Conservation (phyloP, 1,140 invertebrate species). For the Gryllus bimaculatus region DNA sequence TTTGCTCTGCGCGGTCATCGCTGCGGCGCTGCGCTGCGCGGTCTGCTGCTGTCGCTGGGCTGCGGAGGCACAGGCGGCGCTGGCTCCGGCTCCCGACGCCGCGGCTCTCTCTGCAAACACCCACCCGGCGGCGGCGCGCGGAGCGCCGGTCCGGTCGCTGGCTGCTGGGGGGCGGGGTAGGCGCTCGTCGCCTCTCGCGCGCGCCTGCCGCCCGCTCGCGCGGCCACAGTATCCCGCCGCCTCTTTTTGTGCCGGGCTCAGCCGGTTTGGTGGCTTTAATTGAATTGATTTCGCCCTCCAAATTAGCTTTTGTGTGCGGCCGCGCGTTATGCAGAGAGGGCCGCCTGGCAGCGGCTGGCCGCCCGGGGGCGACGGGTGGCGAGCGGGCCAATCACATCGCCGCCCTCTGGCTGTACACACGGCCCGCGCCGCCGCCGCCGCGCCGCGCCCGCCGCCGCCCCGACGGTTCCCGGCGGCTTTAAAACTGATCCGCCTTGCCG, state of each 20-base stretch:
- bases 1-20: constrained; percentile 2
- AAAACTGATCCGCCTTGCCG: background rate
- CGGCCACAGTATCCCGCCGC: background rate
- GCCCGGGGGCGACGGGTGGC: background rate
- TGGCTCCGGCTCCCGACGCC: no score
- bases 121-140: no score
- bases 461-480: background rate
- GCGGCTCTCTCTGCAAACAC: background rate
- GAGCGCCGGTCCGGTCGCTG: no score
- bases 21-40: no score
- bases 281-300: constrained; percentile 22
- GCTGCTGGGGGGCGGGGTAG: background rate
- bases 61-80: no score
- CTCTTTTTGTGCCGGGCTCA: constrained; percentile 18
- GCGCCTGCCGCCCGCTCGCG: background rate
- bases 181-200: background rate
- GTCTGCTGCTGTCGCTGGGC: background rate
- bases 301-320: constrained; percentile 19
- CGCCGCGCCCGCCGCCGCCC: background rate
- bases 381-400: background rate
- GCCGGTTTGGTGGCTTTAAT: constrained; percentile 20
- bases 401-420: constrained; percentile 15
- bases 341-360: no score
- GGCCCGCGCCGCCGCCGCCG: background rate
- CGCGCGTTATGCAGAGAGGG: background rate